A percentile compares a stretch with the other conserved stretches of the same genome.
phyloP scores from a whole-genome alignment of 2,797 vertebrate genomes.

The Coilia nasus region DNA sequence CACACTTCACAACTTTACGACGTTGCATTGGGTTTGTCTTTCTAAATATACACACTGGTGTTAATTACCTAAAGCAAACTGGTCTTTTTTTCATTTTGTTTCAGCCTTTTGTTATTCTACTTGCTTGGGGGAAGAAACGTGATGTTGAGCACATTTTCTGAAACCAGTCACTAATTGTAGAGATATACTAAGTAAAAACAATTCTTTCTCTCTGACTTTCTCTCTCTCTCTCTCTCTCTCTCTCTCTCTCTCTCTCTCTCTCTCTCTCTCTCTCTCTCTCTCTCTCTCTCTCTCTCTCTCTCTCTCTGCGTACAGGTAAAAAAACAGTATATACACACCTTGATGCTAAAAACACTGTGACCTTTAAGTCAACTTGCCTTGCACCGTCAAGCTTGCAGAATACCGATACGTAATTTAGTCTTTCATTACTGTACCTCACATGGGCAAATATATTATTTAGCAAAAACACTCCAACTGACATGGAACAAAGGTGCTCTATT shows the following conservation, averaged over 20 bases:
- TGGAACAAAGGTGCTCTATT: not conserved
- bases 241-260: not conserved
- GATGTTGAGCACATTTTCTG: not conserved
- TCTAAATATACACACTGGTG: not conserved
- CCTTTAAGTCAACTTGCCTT: not conserved
- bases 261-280: not conserved
- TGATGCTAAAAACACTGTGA: not conserved
- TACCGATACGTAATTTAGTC: not conserved
- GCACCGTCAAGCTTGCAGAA: not conserved
- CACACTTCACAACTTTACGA: not conserved
- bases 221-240: not conserved
- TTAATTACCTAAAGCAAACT: not conserved
- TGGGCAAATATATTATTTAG: constrained; percentile 16
- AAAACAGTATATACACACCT: not conserved
- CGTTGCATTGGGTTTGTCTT: not conserved
- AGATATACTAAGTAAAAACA: not conserved
- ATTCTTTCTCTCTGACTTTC: not conserved
- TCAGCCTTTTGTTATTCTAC: not conserved
- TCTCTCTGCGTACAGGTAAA: constrained; percentile 12
- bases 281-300: constrained; percentile 20
- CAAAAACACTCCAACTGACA: not conserved
- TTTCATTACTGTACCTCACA: not conserved
- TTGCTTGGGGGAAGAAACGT: not conserved
- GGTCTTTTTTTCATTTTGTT: not conserved
- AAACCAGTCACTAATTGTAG: not conserved